Evolutionary conservation across 2,888 invertebrate species (phyloP), one percentile per base, ranked within the genome.

Genomic region (Hypsopygia costalis): DNA sequence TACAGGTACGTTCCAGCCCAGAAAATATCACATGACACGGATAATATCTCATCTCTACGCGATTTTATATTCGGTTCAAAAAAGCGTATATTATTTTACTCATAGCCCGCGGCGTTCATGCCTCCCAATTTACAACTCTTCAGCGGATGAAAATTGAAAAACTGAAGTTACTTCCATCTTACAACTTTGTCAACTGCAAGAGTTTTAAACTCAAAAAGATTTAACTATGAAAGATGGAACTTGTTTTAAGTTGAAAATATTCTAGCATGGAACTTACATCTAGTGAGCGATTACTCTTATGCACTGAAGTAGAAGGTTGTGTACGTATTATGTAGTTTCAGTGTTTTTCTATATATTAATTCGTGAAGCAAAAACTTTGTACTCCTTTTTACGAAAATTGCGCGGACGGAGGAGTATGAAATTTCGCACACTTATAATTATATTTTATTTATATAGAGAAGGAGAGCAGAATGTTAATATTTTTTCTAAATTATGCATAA

Each of bases 51-150:
- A 31, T 31, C 31, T 16, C 31, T 37, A 31, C 21, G 21, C 21
- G 21, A 5, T 5, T 21, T 37, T 22, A 37, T 10, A 11, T 3
- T n/a, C 21, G 21, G 31, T 22, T 31, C 21, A 25, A 22, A 37
- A 11, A 37, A 11, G 37, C 22, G 12, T 37, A 37, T 11, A 37
- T 37, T 31, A 37, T 37, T 37, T 37, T 21, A 22, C 11, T 12
- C 8, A 21, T 11, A 7, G 4, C 29, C 29, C n/a, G 9, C 4
- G 11, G 21, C 31, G 11, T 9, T 10, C 6, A 11, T 32, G 22
- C 25, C n/a, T n/a, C 12, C 22, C 27, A 25, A 33, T 33, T 16
- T 27, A 11, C 27, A 31, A n/a, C 32, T 22, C 12, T 37, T 22
- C 21, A n/a, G 4, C 9, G 12, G 31, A 31, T 33, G 27, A 12